Conservation (phyloP, 2,113 vertebrate genomes). For the Microtus pennsylvanicus region DNA sequence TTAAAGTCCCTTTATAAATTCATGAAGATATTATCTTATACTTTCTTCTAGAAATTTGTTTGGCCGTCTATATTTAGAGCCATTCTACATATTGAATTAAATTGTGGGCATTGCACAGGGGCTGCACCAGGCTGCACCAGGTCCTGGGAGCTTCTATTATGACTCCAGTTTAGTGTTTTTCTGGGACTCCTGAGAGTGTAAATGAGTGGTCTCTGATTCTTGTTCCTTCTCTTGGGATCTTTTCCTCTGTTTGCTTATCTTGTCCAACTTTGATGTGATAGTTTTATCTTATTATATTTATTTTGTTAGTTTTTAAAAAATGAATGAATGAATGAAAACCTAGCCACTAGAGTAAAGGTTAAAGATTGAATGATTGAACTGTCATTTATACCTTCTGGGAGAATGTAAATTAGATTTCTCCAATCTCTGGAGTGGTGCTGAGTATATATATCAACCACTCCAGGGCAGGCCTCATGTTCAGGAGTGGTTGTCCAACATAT, state of each 20-base stretch:
- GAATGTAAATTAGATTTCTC: not conserved
- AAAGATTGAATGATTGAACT: not conserved
- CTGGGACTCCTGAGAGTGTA: not conserved
- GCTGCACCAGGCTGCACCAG: not conserved
- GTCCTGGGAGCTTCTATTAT: too few species aligned
- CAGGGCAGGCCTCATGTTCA: not conserved
- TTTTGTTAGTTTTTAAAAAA: not conserved
- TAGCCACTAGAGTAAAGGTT: not conserved
- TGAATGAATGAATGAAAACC: not conserved
- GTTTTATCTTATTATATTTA: not conserved
- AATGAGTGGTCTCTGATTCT: not conserved
- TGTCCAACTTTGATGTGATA: not conserved
- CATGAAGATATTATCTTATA: slow-evolving; percentile 52
- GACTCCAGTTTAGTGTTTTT: not conserved
- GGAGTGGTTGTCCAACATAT: not conserved
- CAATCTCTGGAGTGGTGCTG: not conserved
- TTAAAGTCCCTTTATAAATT: slow-evolving; percentile 45
- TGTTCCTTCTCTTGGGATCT: not conserved
- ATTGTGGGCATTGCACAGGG: not conserved
- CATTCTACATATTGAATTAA: slow-evolving; percentile 66
- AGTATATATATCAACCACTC: not conserved
- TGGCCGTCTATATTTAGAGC: slow-evolving; percentile 64
- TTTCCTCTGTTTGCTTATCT: not conserved
- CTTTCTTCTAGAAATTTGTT: slow-evolving; percentile 63
- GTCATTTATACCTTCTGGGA: not conserved